These are phyloP conservation scores for Trachelipus rathkii DNA, from an alignment of 1,140 invertebrate species.

Conservation along the genomic window DNA sequence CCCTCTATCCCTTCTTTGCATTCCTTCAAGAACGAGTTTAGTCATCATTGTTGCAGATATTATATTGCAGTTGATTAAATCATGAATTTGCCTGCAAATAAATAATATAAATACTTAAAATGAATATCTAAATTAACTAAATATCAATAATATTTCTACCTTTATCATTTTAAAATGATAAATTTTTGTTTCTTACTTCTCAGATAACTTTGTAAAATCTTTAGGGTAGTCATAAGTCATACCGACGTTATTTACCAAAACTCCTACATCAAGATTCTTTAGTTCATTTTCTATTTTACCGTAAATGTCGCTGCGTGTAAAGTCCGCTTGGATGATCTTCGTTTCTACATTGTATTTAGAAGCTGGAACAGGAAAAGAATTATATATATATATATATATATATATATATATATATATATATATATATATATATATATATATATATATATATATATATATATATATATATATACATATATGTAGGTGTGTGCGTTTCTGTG, in stretches of 20 bases:
- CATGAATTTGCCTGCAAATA: background rate
- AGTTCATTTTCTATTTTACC: conserved; percentile 46
- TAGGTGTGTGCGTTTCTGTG: no score
- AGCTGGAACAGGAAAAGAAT: background rate
- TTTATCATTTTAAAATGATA: no score
- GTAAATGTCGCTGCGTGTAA: background rate
- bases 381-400: no score
- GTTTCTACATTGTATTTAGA: background rate
- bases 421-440: no score
- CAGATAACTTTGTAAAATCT: conserved; percentile 48
- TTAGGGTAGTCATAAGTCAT: conserved; percentile 56
- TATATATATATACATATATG: background rate
- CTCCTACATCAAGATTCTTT: conserved; percentile 54
- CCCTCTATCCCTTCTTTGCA: background rate
- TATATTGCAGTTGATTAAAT: background rate
- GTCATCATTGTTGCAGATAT: background rate
- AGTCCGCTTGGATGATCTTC: background rate
- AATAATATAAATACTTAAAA: no score
- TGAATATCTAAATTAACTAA: no score
- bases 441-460: no score
- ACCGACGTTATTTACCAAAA: conserved; percentile 60
- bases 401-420: no score
- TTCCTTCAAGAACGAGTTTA: background rate
- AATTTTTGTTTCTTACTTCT: no score
- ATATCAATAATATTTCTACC: no score